Conservation (phyloP, 2,888 invertebrate species). For the Lasioglossum figueresi region DNA sequence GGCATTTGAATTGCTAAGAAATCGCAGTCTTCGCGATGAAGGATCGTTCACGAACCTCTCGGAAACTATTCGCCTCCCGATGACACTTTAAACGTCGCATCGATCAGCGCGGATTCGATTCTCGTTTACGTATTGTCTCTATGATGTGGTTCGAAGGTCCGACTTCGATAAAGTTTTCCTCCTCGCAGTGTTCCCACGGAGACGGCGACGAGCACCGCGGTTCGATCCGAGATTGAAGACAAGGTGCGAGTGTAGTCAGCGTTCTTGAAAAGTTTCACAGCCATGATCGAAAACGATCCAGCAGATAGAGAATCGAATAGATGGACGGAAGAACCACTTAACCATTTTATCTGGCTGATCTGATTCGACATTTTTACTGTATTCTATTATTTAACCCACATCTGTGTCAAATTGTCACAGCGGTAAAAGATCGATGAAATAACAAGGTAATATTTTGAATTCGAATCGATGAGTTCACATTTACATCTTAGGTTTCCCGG, state of each 20-base stretch:
- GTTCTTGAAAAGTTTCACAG: slow-evolving; percentile 24
- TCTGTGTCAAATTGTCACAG: no score
- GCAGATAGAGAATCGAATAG: slow-evolving; percentile 5
- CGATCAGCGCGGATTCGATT: slow-evolving; percentile 24
- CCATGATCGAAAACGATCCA: background rate
- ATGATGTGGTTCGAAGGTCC: slow-evolving; percentile 4
- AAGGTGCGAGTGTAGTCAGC: background rate
- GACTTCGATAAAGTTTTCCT: slow-evolving; percentile 18
- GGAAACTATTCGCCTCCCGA: background rate
- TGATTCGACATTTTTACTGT: no score
- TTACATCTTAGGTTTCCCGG: no score
- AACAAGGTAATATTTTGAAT: no score
- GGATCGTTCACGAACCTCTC: background rate
- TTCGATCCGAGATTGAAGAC: background rate
- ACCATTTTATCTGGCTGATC: background rate
- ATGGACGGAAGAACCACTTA: slow-evolving; percentile 8
- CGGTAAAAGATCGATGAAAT: no score
- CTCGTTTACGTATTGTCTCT: slow-evolving; percentile 16
- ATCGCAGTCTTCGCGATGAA: background rate
- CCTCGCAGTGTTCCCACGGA: background rate
- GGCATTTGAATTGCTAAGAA: background rate
- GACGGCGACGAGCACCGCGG: background rate
- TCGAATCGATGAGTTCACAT: no score
- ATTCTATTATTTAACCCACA: no score
- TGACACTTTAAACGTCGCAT: slow-evolving; percentile 28